Percentiles rank a stretch among this genome's conserved stretches.
Evolutionary conservation across 53 echinoderm and acorn worm genomes (phyloP).

Genomic region (Echinometra lucunter): DNA sequence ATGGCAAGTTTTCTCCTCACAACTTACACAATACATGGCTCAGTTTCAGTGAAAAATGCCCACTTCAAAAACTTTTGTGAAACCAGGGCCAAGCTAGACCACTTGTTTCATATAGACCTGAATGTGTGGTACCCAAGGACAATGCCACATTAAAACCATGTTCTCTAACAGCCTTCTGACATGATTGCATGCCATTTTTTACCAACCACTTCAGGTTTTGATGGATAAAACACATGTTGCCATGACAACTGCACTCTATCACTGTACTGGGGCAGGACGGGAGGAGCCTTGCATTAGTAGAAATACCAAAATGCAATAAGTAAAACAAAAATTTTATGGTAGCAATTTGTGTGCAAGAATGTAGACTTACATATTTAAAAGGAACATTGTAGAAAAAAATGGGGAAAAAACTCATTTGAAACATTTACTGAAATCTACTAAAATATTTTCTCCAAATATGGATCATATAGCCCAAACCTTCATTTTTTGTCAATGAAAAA

Average conservation of each 20-base stretch:
- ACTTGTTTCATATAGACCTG: not conserved
- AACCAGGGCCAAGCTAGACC: not conserved
- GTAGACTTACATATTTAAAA: no score
- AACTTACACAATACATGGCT: no score
- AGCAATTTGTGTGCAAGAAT: no score
- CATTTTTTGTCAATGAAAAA: no score
- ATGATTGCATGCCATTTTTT: not conserved
- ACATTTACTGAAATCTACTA: no score
- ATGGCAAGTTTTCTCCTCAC: not conserved
- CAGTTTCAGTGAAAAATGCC: not conserved
- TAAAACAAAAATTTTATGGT: no score
- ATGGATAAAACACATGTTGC: constrained; percentile 35
- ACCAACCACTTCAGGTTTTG: not conserved
- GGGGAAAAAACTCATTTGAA: no score
- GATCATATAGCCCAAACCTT: no score
- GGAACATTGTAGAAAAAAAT: no score
- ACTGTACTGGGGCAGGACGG: not conserved
- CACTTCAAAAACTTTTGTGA: not conserved
- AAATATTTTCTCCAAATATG: no score
- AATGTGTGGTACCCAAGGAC: not conserved
- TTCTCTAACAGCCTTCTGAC: constrained; percentile 7
- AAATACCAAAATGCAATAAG: not conserved
- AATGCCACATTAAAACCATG: constrained; percentile 3
- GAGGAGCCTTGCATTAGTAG: not conserved
- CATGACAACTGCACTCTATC: constrained; percentile 4